phyloP scores from a whole-genome alignment of 2,797 vertebrate species.

The Hippoglossus hippoglossus region DNA sequence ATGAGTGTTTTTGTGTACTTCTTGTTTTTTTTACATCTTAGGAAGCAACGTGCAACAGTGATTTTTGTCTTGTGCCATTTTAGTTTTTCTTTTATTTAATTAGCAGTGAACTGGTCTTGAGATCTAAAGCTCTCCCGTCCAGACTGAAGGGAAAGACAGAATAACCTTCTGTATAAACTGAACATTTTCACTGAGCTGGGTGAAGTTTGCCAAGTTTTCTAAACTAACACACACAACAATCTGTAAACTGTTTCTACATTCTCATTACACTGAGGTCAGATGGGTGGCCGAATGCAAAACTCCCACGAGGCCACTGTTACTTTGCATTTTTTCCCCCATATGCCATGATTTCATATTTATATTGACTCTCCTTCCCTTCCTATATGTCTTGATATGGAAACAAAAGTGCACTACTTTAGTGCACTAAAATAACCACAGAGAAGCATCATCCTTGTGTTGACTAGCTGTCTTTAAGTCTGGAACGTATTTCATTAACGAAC shows the following conservation, averaged over 20 bases:
- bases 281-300: not conserved
- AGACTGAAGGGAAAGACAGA: no score
- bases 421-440: not conserved
- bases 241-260: not conserved
- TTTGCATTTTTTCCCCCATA: not conserved
- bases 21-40: no score
- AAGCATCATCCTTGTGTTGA: conserved; percentile 3
- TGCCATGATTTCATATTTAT: not conserved
- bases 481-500: conserved; percentile 1
- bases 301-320: not conserved
- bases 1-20: no score
- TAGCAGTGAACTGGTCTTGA: no score
- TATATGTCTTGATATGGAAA: not conserved
- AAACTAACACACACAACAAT: not conserved
- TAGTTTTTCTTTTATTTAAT: no score
- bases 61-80: no score
- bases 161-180: no score
- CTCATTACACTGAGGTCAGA: not conserved
- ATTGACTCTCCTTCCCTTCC: conserved; percentile 2
- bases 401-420: conserved; percentile 8
- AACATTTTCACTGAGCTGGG: not conserved
- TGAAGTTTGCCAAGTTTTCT: not conserved
- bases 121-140: no score
- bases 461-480: conserved; percentile 15
- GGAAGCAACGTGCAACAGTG: no score